A percentile compares a stretch with the other conserved stretches of the same genome.
Evolutionary conservation across 2,888 invertebrate genomes (phyloP).

Genomic region (Linyphia triangularis): DNA sequence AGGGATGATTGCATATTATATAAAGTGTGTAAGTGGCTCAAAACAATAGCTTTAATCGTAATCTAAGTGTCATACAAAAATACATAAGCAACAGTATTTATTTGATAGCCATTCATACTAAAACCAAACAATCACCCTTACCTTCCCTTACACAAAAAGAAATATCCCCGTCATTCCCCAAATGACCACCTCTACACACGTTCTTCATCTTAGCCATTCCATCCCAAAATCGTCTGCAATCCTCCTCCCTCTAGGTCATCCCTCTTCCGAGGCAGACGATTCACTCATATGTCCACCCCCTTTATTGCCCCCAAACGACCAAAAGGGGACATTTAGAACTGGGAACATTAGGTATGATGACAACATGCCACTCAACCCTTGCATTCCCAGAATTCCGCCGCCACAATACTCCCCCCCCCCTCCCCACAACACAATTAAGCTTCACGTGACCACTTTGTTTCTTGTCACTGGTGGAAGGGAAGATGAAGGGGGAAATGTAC

Average conservation of each 20-base stretch:
- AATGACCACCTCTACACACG: no score
- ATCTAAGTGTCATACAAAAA: no score
- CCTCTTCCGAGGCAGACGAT: neutral
- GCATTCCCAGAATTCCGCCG: constrained; percentile 1
- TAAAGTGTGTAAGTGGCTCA: no score
- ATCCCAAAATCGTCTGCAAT: neutral
- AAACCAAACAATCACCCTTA: no score
- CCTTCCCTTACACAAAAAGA: no score
- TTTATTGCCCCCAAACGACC: neutral
- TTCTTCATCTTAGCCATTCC: neutral
- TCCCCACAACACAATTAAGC: neutral
- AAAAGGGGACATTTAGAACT: neutral
- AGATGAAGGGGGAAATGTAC: neutral
- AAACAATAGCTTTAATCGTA: no score
- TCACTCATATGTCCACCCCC: neutral
- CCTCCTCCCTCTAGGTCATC: neutral
- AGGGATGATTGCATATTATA: no score
- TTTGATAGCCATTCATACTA: no score
- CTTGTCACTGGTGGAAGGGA: neutral
- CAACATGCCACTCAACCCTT: constrained; percentile 20
- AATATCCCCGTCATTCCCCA: no score
- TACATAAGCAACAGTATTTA: no score
- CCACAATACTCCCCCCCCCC: neutral
- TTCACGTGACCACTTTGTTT: neutral
- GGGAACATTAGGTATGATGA: constrained; percentile 41